Conservation (phyloP, 2,113 vertebrate species). For the Paraplagusia blochii region DNA sequence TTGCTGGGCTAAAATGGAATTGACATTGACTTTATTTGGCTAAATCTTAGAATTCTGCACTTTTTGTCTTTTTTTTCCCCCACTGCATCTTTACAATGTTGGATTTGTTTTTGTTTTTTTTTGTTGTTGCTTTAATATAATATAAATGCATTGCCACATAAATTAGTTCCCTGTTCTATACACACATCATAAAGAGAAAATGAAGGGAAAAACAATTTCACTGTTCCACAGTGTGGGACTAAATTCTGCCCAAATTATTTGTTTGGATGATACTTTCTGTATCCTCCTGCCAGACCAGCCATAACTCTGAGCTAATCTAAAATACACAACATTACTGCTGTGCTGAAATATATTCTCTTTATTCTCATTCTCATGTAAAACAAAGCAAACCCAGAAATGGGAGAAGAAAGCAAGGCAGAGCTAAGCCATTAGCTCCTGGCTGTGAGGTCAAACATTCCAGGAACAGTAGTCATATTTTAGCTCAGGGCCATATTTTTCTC, state of each 20-base stretch:
- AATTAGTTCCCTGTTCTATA: no score
- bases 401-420: background rate
- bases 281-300: constrained; percentile 13
- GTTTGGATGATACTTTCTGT: constrained; percentile 15
- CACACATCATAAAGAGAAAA: no score
- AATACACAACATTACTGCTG: constrained; percentile 8
- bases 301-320: constrained; percentile 34
- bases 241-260: constrained; percentile 29
- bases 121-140: no score
- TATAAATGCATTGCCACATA: no score
- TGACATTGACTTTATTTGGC: no score
- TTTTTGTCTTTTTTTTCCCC: no score
- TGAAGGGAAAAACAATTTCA: no score
- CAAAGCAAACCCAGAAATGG: constrained; percentile 8
- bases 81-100: no score
- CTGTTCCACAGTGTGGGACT: background rate
- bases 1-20: no score
- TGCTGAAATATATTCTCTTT: constrained; percentile 29
- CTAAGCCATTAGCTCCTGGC: constrained; percentile 1
- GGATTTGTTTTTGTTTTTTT: no score
- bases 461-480: constrained; percentile 53
- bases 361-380: constrained; percentile 20
- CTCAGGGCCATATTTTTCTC: constrained; percentile 20
- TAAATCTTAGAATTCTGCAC: no score
- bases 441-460: constrained; percentile 19